phyloP scores from a whole-genome alignment of 2,113 vertebrate genomes.

The Callocephalon fimbriatum region DNA sequence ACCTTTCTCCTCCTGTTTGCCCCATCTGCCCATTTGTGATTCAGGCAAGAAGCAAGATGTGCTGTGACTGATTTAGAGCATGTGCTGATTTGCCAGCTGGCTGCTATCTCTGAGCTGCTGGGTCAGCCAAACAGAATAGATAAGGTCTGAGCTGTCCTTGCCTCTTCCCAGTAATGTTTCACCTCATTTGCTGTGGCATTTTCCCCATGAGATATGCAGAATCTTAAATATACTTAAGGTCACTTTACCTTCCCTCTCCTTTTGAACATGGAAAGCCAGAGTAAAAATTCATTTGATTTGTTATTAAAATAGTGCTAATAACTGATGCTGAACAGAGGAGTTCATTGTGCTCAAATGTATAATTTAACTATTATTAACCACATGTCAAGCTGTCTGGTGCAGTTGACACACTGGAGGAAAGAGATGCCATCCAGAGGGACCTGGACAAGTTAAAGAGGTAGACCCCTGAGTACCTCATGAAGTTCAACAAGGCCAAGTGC shows the following conservation, averaged over 20 bases:
- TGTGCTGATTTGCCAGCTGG: constrained; percentile 38
- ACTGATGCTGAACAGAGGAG: not conserved
- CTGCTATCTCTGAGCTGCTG: not conserved
- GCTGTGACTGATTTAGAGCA: constrained; percentile 23
- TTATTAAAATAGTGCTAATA: not conserved
- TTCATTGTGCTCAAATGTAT: not conserved
- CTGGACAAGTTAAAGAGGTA: not conserved
- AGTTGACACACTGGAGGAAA: not conserved
- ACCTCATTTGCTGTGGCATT: not conserved
- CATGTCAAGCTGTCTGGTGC: not conserved
- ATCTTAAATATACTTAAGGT: rapidly evolving
- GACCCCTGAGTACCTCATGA: not conserved
- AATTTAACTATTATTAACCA: not conserved
- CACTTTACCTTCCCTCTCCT: not conserved
- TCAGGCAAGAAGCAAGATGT: not conserved
- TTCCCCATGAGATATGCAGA: not conserved
- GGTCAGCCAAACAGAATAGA: not conserved
- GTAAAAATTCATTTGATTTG: not conserved
- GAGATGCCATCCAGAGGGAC: not conserved
- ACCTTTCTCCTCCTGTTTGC: not conserved
- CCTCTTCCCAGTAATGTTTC: not conserved
- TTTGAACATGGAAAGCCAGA: not conserved
- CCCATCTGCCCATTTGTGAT: not conserved
- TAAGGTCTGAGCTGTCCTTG: not conserved
- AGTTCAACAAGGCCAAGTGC: not conserved